A percentile compares a stretch with the other conserved stretches of the same genome.
Conservation (phyloP, 1,140 invertebrate species). For the Drosophila ficusphila region DNA sequence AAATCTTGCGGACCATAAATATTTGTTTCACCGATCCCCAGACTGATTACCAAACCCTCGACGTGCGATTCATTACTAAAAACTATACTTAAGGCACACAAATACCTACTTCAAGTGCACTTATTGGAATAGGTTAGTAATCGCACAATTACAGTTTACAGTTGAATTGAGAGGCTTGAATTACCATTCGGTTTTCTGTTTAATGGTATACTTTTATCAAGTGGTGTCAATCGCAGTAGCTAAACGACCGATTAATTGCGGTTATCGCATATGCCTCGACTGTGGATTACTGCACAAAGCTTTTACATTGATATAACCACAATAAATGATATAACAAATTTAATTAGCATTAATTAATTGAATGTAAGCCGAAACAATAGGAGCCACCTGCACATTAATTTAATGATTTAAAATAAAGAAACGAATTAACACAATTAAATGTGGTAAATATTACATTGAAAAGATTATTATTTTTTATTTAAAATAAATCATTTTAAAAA, state of each 20-base stretch:
- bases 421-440: background rate
- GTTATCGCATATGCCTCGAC: constrained; percentile 14
- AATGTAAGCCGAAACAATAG: background rate
- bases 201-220: background rate
- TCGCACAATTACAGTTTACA: background rate
- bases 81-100: constrained; percentile 7
- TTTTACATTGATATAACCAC: constrained; percentile 9
- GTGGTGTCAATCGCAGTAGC: background rate
- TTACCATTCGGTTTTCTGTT: background rate
- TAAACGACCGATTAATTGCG: constrained; percentile 19
- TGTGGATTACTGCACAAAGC: constrained; percentile 1
- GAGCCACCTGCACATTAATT: background rate
- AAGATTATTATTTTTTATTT: too few relatives aligned
- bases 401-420: constrained; percentile 6
- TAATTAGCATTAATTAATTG: constrained; percentile 23
- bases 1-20: constrained; percentile 45
- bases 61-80: background rate
- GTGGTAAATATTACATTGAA: background rate
- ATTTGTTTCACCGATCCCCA: constrained; percentile 13
- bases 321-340: constrained; percentile 3
- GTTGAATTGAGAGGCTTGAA: constrained; percentile 3
- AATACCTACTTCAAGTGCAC: constrained; percentile 9
- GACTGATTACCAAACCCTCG: constrained; percentile 13
- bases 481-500: too few relatives aligned
- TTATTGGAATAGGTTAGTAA: constrained; percentile 43